Evolutionary conservation across 2,888 invertebrate genomes (phyloP).

Genomic region (Sminthurinus aureus): DNA sequence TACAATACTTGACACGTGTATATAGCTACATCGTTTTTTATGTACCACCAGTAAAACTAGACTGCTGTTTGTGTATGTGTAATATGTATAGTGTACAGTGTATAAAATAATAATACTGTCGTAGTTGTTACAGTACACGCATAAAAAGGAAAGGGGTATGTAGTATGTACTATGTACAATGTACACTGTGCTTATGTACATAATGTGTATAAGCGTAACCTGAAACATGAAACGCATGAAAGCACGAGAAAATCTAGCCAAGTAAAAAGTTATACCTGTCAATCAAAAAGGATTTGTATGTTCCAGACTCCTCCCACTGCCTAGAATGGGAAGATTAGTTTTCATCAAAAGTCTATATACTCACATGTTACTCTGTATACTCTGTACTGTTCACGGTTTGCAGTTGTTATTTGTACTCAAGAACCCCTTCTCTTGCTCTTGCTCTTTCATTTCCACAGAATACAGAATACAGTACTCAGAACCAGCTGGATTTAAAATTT

Average conservation of each 20-base stretch:
- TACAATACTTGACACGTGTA: neutral
- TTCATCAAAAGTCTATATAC: conserved; percentile 4
- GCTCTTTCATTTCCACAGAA: too few species aligned
- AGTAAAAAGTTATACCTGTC: conserved; percentile 39
- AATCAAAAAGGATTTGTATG: conserved; percentile 36
- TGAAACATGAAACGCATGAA: conserved; percentile 15
- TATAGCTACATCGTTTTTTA: neutral
- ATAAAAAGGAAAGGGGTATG: too few species aligned
- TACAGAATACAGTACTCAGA: too few species aligned
- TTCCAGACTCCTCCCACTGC: conserved; percentile 29
- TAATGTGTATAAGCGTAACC: neutral
- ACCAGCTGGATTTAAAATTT: too few species aligned
- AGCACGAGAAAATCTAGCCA: conserved; percentile 32
- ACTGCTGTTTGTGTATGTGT: neutral
- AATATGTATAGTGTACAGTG: neutral
- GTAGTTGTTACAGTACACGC: too few species aligned
- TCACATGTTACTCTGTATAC: neutral
- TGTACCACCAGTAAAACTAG: too few species aligned
- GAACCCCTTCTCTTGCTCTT: too few species aligned
- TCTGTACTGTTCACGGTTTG: neutral
- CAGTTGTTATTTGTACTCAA: too few species aligned
- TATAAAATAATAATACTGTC: neutral
- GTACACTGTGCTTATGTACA: too few species aligned
- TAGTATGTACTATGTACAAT: too few species aligned
- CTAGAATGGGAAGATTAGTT: conserved; percentile 35